Conservation (phyloP, 2,888 invertebrate genomes). For the Ochropleura plecta region DNA sequence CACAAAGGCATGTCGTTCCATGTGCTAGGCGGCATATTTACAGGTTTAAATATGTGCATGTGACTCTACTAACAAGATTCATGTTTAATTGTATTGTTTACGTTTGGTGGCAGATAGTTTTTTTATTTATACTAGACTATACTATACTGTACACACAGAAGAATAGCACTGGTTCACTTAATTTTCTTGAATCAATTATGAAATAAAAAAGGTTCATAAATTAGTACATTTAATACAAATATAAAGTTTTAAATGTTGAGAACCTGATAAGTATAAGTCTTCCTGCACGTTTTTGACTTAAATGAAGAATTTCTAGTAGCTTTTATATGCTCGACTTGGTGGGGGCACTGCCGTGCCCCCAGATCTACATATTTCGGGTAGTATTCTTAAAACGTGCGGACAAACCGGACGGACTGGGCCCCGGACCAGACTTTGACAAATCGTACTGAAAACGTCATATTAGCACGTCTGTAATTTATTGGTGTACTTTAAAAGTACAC, state of each 20-base stretch:
- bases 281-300: neutral
- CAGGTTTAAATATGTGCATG: neutral
- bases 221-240: neutral
- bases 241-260: neutral
- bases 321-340: no score
- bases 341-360: no score
- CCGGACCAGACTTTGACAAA: no score
- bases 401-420: no score
- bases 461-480: no score
- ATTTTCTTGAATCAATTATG: neutral
- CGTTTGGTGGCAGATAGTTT: slow-evolving; percentile 4
- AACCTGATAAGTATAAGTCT: neutral
- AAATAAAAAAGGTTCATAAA: no score
- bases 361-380: no score
- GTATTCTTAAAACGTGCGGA: no score
- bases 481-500: no score
- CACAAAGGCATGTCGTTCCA: neutral
- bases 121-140: no score
- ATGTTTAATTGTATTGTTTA: neutral
- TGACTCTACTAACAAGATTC: slow-evolving; percentile 8
- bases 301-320: neutral
- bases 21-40: neutral
- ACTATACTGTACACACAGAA: slow-evolving; percentile 29
- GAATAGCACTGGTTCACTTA: neutral
- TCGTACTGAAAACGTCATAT: no score